Base-by-base conservation (phyloP, 1,140 invertebrate genomes). In the Planococcus citri region DNA sequence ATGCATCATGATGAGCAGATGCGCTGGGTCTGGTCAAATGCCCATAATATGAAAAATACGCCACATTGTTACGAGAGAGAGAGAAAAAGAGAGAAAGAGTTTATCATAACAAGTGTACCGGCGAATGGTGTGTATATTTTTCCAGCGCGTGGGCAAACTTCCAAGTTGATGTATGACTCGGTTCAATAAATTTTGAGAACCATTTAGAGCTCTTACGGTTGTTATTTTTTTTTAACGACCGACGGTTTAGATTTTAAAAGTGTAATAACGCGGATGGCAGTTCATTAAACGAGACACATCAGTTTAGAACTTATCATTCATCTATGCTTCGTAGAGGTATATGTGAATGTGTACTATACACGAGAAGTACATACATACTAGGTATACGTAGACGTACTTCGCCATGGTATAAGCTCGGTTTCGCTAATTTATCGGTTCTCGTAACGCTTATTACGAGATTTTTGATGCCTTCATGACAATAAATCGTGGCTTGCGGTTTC, bases 251-350 rank as follows among this genome's bases (percentile, higher is more conserved):
- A 20, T 51, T 17, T 51, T 51, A 51, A 51, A 51, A 51, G n/a
- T 51, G 41, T 51, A 51, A 51, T 51, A 51, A 51, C 41, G 41
- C 41, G 41, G 41, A 51, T 51, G 41, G 41, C 41, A 51, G 41
- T 51, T 51, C 41, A 51, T 51, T 51, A 51, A 14, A 51, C 41
- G 41, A 51, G 41, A 51, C 41, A 51, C 41, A 51, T 51, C 41
- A 51, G 41, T 51, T 51, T 51, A 51, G 41, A 51, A 51, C 41
- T 51, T 51, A 51, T 51, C 41, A 51, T 51, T 51, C 41, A 51
- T 51, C 41, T 51, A 20, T 3, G 41, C 17, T 33, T 12, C 29
- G 29, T n/a, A n/a, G n/a, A n/a, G n/a, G n/a, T n/a, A n/a, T n/a
- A n/a, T n/a, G n/a, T n/a, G n/a, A n/a, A n/a, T n/a, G n/a, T n/a